These are phyloP conservation scores for Serranus cabrilla DNA, from an alignment of 2,797 vertebrate genomes.

Conservation along the genomic window DNA sequence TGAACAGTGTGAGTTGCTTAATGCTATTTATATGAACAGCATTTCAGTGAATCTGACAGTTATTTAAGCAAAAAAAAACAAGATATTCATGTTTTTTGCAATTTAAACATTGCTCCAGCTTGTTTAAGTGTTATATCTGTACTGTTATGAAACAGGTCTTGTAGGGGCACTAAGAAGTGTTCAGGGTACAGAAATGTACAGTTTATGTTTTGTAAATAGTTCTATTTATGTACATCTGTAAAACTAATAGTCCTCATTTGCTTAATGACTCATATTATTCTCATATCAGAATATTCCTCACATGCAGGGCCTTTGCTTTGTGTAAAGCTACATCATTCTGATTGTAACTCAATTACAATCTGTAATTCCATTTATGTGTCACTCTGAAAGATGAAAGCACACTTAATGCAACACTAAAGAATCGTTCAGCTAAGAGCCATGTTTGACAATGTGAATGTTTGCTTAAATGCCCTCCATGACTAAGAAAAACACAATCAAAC, in stretches of 20 bases:
- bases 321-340: neutral
- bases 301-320: neutral
- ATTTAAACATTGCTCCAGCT: constrained; percentile 7
- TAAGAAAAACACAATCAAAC: constrained; percentile 20
- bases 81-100: constrained; percentile 14
- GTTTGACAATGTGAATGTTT: constrained; percentile 75
- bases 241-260: constrained; percentile 33
- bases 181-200: constrained; percentile 63
- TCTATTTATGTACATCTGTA: constrained; percentile 74
- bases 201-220: constrained; percentile 79
- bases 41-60: constrained; percentile 7
- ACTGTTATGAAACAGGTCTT: constrained; percentile 14
- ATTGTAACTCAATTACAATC: neutral
- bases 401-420: constrained; percentile 54
- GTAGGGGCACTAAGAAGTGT: constrained; percentile 28
- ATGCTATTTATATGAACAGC: constrained; percentile 16
- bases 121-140: constrained; percentile 42
- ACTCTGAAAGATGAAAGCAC: constrained; percentile 46
- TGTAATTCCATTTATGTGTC: constrained; percentile 12
- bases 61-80: neutral
- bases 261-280: constrained; percentile 17
- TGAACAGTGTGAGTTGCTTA: constrained; percentile 22
- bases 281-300: constrained; percentile 31
- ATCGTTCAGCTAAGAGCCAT: constrained; percentile 58
- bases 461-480: constrained; percentile 52